Conservation (phyloP, 2,888 invertebrate genomes). For the Trichacis sp. region DNA sequence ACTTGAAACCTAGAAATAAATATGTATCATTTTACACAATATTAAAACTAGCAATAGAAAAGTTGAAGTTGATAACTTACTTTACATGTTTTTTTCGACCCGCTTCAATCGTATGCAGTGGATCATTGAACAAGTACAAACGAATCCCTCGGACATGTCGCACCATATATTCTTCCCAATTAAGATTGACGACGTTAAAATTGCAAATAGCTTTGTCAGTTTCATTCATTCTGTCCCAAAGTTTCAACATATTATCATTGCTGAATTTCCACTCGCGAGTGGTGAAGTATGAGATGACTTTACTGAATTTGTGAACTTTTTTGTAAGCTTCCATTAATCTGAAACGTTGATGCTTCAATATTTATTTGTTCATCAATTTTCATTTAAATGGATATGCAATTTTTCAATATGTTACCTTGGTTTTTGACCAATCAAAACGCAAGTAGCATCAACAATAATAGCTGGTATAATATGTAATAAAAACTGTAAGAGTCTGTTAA, state of each 20-base stretch:
- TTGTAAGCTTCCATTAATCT: constrained; percentile 76
- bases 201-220: constrained; percentile 76
- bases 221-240: constrained; percentile 74
- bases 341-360: too few species aligned
- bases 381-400: background rate
- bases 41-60: too few species aligned
- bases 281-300: constrained; percentile 82
- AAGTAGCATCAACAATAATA: constrained; percentile 71
- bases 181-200: constrained; percentile 78
- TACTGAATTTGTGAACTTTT: constrained; percentile 79
- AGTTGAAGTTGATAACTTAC: constrained; percentile 43
- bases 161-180: constrained; percentile 80
- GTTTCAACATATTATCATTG: constrained; percentile 72
- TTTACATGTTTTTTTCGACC: constrained; percentile 70
- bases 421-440: constrained; percentile 71
- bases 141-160: constrained; percentile 78
- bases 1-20: too few species aligned
- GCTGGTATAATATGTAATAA: constrained; percentile 75
- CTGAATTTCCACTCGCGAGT: constrained; percentile 81
- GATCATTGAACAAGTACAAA: constrained; percentile 82
- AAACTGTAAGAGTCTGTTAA: constrained; percentile 71
- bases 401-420: constrained; percentile 73
- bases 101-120: constrained; percentile 76
- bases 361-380: too few species aligned
- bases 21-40: too few species aligned